Conservation (phyloP, 2,113 vertebrate genomes). For the Rhabdornis inornatus region DNA sequence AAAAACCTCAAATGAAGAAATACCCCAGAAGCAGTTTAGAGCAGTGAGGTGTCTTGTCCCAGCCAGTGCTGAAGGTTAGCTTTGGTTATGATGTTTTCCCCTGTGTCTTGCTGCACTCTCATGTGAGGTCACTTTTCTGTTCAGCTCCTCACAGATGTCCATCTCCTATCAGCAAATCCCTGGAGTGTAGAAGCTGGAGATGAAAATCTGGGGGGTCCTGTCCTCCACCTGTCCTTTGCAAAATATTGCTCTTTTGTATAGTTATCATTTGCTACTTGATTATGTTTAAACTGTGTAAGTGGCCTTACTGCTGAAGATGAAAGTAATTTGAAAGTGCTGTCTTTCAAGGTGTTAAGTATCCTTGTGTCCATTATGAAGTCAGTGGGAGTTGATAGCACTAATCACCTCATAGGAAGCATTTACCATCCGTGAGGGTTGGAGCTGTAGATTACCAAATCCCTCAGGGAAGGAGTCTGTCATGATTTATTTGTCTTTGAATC, state of each 20-base stretch:
- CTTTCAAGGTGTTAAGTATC: constrained; percentile 9
- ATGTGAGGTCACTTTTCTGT: not conserved
- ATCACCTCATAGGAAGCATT: constrained; percentile 4
- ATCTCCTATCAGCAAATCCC: not conserved
- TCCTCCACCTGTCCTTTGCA: not conserved
- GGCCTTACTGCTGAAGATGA: not conserved
- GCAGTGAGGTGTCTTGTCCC: not conserved
- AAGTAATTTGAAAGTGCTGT: not conserved
- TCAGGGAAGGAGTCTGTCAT: not conserved
- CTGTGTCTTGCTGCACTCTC: not conserved
- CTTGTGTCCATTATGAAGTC: not conserved
- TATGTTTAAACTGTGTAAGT: not conserved
- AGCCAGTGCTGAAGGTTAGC: not conserved
- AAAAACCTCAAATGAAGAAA: not conserved
- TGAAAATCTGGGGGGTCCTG: not conserved
- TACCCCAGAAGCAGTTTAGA: not conserved
- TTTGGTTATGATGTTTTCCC: not conserved
- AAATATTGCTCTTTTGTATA: not conserved
- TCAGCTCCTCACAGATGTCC: not conserved
- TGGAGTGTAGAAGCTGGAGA: not conserved
- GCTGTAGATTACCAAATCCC: not conserved
- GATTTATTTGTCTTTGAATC: constrained; percentile 38
- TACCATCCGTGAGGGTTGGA: not conserved
- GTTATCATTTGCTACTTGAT: not conserved
- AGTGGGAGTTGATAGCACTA: constrained; percentile 22